Base-by-base conservation (phyloP, 2,888 invertebrate species). In the Caenorhabditis zanzibari region DNA sequence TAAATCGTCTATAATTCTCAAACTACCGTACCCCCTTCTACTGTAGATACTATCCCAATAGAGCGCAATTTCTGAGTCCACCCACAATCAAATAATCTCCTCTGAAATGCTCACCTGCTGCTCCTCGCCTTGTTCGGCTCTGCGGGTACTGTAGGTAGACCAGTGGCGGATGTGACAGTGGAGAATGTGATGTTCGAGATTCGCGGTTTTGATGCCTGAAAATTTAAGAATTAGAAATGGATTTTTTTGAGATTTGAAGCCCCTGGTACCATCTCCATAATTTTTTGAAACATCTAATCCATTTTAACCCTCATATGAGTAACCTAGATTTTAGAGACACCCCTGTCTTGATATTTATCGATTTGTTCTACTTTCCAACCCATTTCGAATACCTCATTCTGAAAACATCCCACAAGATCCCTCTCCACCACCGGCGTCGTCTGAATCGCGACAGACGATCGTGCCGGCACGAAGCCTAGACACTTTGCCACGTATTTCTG, bases 61-160 rank as follows among this genome's bases (percentile, higher is more conserved):
- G n/a, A n/a, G n/a, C n/a, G n/a, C n/a, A n/a, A n/a, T n/a, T n/a
- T n/a, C n/a, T n/a, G n/a, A n/a, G n/a, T n/a, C n/a, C n/a, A n/a
- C n/a, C n/a, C n/a, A n/a, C n/a, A n/a, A n/a, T n/a, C n/a, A n/a
- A n/a, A n/a, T n/a, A n/a, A n/a, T n/a, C n/a, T n/a, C n/a, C n/a
- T n/a, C n/a, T n/a, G n/a, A 32, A 32, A 32, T 28, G 14, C 85
- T 71, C 26, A 87, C 87, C 86, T 85, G 84, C 86, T 87, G 52
- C 79, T 79, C 35, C 94, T 90, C 72, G 93, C 92, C 73, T 93
- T 89, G 69, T 92, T 92, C 28, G 94, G 94, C 88, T 94, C 94
- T 16, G 94, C 93, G 85, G 94, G 94, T 38, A 94, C 92, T 1
- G 94, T 94, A n/a, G 94, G 94, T 93, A 94, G 93, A 56, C 94